phyloP scores from a whole-genome alignment of 1,140 invertebrate species.

The Drosophila subobscura region DNA sequence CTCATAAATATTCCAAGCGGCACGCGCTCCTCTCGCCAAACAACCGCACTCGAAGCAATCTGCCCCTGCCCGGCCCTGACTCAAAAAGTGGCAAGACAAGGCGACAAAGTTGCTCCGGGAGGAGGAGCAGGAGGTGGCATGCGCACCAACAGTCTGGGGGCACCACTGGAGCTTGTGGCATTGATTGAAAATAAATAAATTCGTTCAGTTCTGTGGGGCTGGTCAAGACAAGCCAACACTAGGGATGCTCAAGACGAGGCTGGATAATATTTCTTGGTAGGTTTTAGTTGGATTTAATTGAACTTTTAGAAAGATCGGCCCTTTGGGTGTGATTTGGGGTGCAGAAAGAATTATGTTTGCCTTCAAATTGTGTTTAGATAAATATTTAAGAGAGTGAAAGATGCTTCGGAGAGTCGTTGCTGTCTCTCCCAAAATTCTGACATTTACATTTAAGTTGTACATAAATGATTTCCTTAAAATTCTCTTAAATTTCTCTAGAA shows the following conservation, averaged over 20 bases:
- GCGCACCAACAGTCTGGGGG: constrained; percentile 3
- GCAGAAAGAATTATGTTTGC: no score
- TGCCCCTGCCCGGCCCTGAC: background rate
- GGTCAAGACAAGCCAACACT: constrained; percentile 8
- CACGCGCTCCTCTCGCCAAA: constrained; percentile 62
- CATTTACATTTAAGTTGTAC: no score
- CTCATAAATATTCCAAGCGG: constrained; percentile 78
- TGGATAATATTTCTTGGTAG: constrained; percentile 11
- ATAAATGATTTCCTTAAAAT: no score
- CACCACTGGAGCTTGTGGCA: constrained; percentile 28
- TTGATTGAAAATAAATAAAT: constrained; percentile 81
- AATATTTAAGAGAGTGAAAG: background rate
- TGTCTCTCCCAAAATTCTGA: no score
- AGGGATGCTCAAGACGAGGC: background rate
- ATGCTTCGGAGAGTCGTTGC: no score
- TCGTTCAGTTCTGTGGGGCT: constrained; percentile 18
- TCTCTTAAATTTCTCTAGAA: constrained; percentile 8
- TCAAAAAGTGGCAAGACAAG: constrained; percentile 59
- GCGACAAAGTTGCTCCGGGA: constrained; percentile 62
- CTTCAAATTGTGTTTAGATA: no score
- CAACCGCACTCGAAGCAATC: constrained; percentile 8
- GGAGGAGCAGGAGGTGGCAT: constrained; percentile 8
- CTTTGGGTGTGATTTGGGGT: no score
- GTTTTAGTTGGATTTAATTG: background rate
- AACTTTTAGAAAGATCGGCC: no score